phyloP scores from a whole-genome alignment of 2,888 invertebrate genomes.

The Ditula angustiorana region DNA sequence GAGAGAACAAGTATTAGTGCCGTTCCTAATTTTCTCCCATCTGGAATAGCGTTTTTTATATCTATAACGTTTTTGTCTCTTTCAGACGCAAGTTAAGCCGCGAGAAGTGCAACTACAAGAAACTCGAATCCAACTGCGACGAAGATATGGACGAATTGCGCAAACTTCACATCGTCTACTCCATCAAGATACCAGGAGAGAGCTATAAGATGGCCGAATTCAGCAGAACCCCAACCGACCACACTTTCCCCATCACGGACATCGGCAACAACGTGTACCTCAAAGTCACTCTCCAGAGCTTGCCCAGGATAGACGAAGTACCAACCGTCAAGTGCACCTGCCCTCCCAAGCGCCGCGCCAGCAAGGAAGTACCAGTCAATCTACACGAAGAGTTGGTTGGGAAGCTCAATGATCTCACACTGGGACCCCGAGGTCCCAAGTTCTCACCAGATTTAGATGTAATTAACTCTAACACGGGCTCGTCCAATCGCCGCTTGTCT shows the following conservation, averaged over 20 bases:
- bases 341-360: slow-evolving; percentile 65
- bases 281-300: slow-evolving; percentile 86
- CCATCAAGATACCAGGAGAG: slow-evolving; percentile 89
- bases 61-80: slow-evolving; percentile 20
- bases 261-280: slow-evolving; percentile 87
- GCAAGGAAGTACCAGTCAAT: slow-evolving; percentile 62
- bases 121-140: slow-evolving; percentile 77
- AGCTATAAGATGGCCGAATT: slow-evolving; percentile 83
- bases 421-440: slow-evolving; percentile 62
- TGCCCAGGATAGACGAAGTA: slow-evolving; percentile 91
- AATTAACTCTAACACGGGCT: slow-evolving; percentile 60
- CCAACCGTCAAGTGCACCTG: slow-evolving; percentile 85
- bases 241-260: slow-evolving; percentile 90
- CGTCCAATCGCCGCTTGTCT: slow-evolving; percentile 57
- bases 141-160: slow-evolving; percentile 64
- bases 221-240: slow-evolving; percentile 86
- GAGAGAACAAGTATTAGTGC: not conserved
- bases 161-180: slow-evolving; percentile 87
- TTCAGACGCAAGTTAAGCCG: slow-evolving; percentile 79
- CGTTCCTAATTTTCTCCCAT: not conserved
- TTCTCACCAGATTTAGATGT: slow-evolving; percentile 52
- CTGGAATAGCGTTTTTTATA: not conserved
- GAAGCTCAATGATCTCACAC: slow-evolving; percentile 77
- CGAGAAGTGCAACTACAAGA: slow-evolving; percentile 80
- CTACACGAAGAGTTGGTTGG: slow-evolving; percentile 71